Conservation (phyloP, 1,140 invertebrate species). For the Caligus rogercresseyi region DNA sequence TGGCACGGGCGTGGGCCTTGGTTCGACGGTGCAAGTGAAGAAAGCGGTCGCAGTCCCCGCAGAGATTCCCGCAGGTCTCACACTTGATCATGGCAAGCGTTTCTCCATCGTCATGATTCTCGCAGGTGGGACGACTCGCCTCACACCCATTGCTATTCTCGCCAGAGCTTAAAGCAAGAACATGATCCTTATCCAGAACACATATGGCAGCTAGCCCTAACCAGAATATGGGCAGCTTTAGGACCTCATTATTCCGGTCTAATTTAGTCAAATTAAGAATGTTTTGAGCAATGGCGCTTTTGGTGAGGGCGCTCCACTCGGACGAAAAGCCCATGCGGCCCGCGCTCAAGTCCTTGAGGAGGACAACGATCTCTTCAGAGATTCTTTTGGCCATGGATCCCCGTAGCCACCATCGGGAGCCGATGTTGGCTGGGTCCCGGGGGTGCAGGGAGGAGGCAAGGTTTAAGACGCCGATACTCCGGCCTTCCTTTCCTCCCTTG, state of each 20-base stretch:
- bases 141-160: constrained; percentile 40
- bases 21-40: constrained; percentile 76
- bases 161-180: constrained; percentile 56
- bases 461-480: constrained; percentile 37
- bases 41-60: constrained; percentile 84
- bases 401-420: constrained; percentile 61
- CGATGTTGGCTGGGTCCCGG: constrained; percentile 34
- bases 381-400: constrained; percentile 61
- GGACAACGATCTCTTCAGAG: constrained; percentile 64
- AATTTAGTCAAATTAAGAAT: constrained; percentile 67
- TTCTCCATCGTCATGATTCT: constrained; percentile 89
- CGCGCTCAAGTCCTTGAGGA: constrained; percentile 76
- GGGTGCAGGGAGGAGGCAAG: constrained; percentile 40
- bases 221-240: constrained; percentile 70
- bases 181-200: constrained; percentile 74
- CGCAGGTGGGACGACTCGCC: constrained; percentile 52
- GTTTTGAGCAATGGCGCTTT: constrained; percentile 74
- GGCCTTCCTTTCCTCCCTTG: constrained; percentile 23
- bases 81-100: constrained; percentile 83
- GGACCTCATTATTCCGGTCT: constrained; percentile 50
- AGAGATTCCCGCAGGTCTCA: constrained; percentile 71
- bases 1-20: constrained; percentile 56
- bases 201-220: constrained; percentile 76
- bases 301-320: constrained; percentile 66
- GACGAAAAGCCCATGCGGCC: constrained; percentile 51